Evolutionary conservation across 2,797 vertebrate genomes (phyloP).

Genomic region (Delichon dasypus): DNA sequence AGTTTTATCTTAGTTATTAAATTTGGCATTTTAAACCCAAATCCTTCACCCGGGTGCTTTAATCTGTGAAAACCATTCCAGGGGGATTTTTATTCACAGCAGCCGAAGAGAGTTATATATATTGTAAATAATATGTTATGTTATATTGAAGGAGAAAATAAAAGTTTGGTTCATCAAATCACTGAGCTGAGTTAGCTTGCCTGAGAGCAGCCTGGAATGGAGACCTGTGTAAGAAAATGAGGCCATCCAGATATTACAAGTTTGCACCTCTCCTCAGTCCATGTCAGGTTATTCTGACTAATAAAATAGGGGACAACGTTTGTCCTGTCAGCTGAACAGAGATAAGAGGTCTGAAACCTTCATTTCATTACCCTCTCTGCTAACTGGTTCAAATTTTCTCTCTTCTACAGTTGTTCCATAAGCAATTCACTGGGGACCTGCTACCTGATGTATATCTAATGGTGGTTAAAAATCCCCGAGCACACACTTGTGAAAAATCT

Average conservation of each 20-base stretch:
- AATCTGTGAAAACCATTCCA: neutral
- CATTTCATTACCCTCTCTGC: neutral
- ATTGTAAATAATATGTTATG: neutral
- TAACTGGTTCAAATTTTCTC: constrained; percentile 14
- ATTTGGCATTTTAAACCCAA: neutral
- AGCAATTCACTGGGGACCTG: neutral
- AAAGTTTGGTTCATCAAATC: neutral
- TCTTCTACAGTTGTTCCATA: neutral
- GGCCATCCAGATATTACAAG: neutral
- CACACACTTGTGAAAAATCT: neutral
- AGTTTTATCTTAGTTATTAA: neutral
- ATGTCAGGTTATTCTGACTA: neutral
- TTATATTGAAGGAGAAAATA: neutral
- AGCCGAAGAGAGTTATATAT: neutral
- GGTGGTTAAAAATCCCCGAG: neutral
- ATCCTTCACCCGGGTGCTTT: neutral
- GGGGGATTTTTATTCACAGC: neutral
- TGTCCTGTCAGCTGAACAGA: neutral
- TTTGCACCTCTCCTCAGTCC: neutral
- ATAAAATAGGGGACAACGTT: neutral
- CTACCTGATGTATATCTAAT: neutral
- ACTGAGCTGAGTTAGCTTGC: neutral
- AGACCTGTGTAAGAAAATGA: neutral
- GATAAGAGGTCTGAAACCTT: constrained; percentile 2
- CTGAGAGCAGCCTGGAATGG: neutral